A percentile compares a stretch with the other conserved stretches of the same genome.
phyloP scores from a whole-genome alignment of 2,888 invertebrate species.

The Agonum fuliginosum region DNA sequence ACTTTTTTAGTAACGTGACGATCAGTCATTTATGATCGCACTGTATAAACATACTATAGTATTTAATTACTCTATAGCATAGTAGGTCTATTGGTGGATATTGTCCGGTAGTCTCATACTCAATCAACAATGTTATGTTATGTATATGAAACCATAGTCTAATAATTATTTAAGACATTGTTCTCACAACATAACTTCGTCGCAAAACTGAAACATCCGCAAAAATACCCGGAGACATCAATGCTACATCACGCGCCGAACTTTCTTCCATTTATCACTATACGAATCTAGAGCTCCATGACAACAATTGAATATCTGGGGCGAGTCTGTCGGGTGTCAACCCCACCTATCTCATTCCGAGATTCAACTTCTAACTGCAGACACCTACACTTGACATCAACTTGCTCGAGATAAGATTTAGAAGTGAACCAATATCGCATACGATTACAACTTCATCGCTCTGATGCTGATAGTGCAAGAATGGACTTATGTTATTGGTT shows the following conservation, averaged over 20 bases:
- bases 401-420: slow-evolving; percentile 33
- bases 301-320: slow-evolving; percentile 40
- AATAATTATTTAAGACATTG: too few relatives aligned
- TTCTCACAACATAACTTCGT: too few relatives aligned
- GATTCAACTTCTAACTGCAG: slow-evolving; percentile 15
- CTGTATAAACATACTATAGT: too few relatives aligned
- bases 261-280: slow-evolving; percentile 3
- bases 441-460: slow-evolving; percentile 53
- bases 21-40: too few relatives aligned
- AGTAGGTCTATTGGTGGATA: too few relatives aligned
- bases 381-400: slow-evolving; percentile 28
- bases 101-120: too few relatives aligned
- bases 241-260: background rate
- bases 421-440: slow-evolving; percentile 41
- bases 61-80: too few relatives aligned
- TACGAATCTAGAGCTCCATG: slow-evolving; percentile 26
- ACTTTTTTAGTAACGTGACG: too few relatives aligned
- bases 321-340: slow-evolving; percentile 20
- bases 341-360: slow-evolving; percentile 37
- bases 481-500: slow-evolving; percentile 15
- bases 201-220: background rate
- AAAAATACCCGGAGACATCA: background rate
- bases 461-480: slow-evolving; percentile 2
- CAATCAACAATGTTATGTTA: too few relatives aligned
- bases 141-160: too few relatives aligned